These are phyloP conservation scores for Elysia crispata DNA, from an alignment of 2,888 invertebrate genomes.

Conservation along the genomic window DNA sequence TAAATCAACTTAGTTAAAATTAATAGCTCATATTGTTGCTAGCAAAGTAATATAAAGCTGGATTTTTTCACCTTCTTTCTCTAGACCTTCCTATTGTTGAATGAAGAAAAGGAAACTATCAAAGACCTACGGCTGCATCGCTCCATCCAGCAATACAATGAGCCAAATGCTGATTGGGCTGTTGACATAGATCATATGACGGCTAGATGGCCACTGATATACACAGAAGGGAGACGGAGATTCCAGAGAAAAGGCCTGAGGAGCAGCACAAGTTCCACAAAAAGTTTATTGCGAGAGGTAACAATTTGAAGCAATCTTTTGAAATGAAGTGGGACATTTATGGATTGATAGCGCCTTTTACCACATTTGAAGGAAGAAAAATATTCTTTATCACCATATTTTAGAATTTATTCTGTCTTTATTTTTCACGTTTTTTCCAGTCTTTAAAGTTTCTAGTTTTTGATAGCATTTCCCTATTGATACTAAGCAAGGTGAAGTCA, in stretches of 20 bases:
- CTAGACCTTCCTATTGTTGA: slow-evolving; percentile 54
- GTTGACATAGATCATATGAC: slow-evolving; percentile 56
- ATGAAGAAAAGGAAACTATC: slow-evolving; percentile 56
- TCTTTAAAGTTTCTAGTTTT: too few species aligned
- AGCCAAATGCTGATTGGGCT: slow-evolving; percentile 50
- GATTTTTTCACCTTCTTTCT: not conserved
- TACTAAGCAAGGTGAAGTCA: too few species aligned
- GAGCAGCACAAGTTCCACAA: slow-evolving; percentile 53
- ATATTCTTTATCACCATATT: too few species aligned
- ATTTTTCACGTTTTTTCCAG: too few species aligned
- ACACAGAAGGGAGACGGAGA: slow-evolving; percentile 48
- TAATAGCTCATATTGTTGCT: not conserved
- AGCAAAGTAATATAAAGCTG: not conserved
- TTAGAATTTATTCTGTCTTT: too few species aligned
- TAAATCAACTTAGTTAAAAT: not conserved
- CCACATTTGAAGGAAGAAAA: too few species aligned
- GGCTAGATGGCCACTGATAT: slow-evolving; percentile 54
- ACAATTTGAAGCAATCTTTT: not conserved
- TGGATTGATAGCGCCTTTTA: too few species aligned
- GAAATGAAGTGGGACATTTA: too few species aligned
- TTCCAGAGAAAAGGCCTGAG: slow-evolving; percentile 51
- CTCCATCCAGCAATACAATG: slow-evolving; percentile 48
- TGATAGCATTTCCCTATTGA: too few species aligned
- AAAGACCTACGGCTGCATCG: slow-evolving; percentile 51
- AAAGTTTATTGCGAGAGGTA: slow-evolving; percentile 53